Evolutionary conservation across 2,797 vertebrate genomes (phyloP).

Genomic region (Phataginus tetradactyla): DNA sequence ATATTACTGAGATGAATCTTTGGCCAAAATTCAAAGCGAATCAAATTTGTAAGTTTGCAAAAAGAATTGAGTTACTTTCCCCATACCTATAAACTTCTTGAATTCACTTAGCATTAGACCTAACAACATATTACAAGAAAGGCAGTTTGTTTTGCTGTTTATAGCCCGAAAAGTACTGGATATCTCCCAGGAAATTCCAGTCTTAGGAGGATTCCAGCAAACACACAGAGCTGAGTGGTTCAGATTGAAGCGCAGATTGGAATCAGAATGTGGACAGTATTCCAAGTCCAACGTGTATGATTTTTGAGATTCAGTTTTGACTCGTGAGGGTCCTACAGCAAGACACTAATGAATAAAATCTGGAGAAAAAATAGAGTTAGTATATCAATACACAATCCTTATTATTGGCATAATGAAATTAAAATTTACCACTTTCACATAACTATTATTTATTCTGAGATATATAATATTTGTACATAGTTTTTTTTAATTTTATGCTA

Average conservation of each 20-base stretch:
- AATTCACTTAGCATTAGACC: conserved; percentile 75
- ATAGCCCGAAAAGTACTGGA: conserved; percentile 65
- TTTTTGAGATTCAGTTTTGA: conserved; percentile 62
- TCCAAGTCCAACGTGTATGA: conserved; percentile 45
- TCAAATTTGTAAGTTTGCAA: conserved; percentile 67
- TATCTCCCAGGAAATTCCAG: conserved; percentile 80
- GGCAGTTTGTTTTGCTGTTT: conserved; percentile 78
- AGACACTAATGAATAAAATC: conserved; percentile 41
- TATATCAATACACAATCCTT: neutral
- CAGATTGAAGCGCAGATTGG: conserved; percentile 66
- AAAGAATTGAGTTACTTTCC: conserved; percentile 70
- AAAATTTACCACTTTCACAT: neutral
- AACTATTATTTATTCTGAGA: neutral
- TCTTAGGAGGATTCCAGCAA: conserved; percentile 77
- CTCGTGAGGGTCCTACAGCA: neutral
- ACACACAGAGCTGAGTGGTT: conserved; percentile 72
- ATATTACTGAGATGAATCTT: conserved; percentile 52
- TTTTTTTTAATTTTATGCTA: neutral
- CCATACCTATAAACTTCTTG: conserved; percentile 72
- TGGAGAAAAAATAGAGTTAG: neutral
- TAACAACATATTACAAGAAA: conserved; percentile 76
- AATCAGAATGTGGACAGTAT: conserved; percentile 73
- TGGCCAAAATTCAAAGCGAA: conserved; percentile 73
- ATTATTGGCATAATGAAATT: conserved; percentile 16
- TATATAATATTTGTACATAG: neutral